A percentile compares a stretch with the other conserved stretches of the same genome.
phyloP scores from a whole-genome alignment of 2,113 vertebrate species.

The Octodon degus region DNA sequence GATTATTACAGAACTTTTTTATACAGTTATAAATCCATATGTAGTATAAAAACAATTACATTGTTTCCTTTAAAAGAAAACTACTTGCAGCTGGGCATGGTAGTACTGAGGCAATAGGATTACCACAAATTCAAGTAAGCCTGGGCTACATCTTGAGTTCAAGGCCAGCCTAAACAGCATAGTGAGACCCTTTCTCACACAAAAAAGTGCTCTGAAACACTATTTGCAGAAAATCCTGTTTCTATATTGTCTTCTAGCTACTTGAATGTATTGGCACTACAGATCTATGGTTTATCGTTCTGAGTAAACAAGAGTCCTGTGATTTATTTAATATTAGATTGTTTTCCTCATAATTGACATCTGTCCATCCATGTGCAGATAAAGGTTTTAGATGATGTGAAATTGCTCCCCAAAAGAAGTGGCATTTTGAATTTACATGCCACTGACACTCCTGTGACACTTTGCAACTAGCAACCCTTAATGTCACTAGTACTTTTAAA shows the following conservation, averaged over 20 bases:
- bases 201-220: background rate
- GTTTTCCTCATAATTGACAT: constrained; percentile 19
- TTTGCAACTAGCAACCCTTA: background rate
- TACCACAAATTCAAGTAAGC: background rate
- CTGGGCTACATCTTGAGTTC: background rate
- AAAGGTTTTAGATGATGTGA: background rate
- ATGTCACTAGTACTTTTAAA: background rate
- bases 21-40: background rate
- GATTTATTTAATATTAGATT: background rate
- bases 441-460: background rate
- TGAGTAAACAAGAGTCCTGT: background rate
- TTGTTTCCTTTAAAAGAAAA: background rate
- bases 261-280: background rate
- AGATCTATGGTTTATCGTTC: background rate
- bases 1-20: background rate
- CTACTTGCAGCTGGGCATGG: background rate
- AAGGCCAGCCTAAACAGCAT: background rate
- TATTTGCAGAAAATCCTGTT: background rate
- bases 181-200: background rate
- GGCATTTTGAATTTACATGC: background rate
- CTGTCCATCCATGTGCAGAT: background rate
- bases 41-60: background rate
- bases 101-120: background rate
- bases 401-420: background rate
- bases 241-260: background rate